Evolutionary conservation across 2,113 vertebrate species (phyloP).

Genomic region (Coptodon rendalli): DNA sequence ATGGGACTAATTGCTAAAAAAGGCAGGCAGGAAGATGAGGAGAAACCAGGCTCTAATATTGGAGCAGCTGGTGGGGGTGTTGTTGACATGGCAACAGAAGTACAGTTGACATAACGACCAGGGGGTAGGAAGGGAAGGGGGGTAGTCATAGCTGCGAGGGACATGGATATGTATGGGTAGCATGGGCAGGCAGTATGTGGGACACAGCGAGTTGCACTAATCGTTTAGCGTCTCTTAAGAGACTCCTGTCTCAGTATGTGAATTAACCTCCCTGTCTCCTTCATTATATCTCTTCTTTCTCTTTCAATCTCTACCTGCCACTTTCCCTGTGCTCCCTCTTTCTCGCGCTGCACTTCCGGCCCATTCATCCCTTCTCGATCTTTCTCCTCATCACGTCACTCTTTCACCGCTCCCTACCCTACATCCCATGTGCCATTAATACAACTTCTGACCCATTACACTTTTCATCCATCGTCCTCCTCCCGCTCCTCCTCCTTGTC

Average conservation of each 20-base stretch:
- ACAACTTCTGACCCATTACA: slow-evolving; percentile 31
- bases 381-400: slow-evolving; percentile 22
- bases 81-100: slow-evolving; percentile 65
- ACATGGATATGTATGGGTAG: slow-evolving; percentile 17
- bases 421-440: slow-evolving; percentile 17
- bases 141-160: background rate
- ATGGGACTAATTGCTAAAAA: slow-evolving; percentile 45
- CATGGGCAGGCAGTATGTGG: slow-evolving; percentile 55
- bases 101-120: slow-evolving; percentile 43
- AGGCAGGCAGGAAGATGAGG: slow-evolving; percentile 28
- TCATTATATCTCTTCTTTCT: slow-evolving; percentile 19
- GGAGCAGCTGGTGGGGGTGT: slow-evolving; percentile 61
- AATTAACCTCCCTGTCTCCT: slow-evolving; percentile 63
- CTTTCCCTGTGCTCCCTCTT: background rate
- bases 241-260: slow-evolving; percentile 47
- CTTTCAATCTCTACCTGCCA: background rate
- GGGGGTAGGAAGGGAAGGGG: background rate
- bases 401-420: background rate
- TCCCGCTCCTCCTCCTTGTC: background rate
- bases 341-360: background rate
- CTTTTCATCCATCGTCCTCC: background rate
- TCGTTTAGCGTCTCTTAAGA: slow-evolving; percentile 61
- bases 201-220: slow-evolving; percentile 58
- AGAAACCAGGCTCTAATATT: slow-evolving; percentile 37
- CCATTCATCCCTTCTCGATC: slow-evolving; percentile 4